Conservation (phyloP, 2,888 invertebrate genomes). For the Clepsis dumicolana region DNA sequence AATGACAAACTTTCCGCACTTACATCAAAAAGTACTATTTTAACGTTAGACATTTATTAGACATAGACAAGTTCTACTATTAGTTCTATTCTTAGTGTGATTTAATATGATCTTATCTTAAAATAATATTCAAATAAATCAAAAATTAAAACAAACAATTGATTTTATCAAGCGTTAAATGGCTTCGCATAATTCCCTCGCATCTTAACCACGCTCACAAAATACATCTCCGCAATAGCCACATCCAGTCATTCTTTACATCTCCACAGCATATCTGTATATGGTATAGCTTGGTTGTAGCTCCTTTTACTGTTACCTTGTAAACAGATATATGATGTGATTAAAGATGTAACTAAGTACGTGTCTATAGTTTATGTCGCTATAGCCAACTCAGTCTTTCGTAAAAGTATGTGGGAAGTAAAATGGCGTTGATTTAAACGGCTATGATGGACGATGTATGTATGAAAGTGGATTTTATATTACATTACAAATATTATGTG, state of each 20-base stretch:
- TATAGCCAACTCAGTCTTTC: constrained; percentile 27
- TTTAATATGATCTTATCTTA: too few species aligned
- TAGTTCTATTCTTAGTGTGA: neutral
- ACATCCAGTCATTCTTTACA: constrained; percentile 49
- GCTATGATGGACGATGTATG: neutral
- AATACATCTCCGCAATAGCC: constrained; percentile 20
- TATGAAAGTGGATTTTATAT: neutral
- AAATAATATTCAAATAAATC: too few species aligned
- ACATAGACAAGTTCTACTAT: too few species aligned
- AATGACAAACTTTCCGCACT: too few species aligned
- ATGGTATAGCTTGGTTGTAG: constrained; percentile 50
- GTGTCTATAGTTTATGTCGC: constrained; percentile 46
- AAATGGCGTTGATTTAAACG: constrained; percentile 7
- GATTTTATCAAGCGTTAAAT: too few species aligned
- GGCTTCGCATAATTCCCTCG: too few species aligned
- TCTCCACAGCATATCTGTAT: constrained; percentile 39
- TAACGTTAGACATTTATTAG: too few species aligned
- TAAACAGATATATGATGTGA: constrained; percentile 60
- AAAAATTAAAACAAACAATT: too few species aligned
- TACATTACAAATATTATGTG: neutral
- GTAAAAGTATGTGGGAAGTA: constrained; percentile 8
- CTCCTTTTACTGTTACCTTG: constrained; percentile 64
- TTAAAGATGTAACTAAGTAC: constrained; percentile 58
- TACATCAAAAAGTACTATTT: too few species aligned
- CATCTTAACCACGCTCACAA: neutral